Evolutionary conservation across 2,113 vertebrate genomes (phyloP).

Genomic region (Parotia lawesii): DNA sequence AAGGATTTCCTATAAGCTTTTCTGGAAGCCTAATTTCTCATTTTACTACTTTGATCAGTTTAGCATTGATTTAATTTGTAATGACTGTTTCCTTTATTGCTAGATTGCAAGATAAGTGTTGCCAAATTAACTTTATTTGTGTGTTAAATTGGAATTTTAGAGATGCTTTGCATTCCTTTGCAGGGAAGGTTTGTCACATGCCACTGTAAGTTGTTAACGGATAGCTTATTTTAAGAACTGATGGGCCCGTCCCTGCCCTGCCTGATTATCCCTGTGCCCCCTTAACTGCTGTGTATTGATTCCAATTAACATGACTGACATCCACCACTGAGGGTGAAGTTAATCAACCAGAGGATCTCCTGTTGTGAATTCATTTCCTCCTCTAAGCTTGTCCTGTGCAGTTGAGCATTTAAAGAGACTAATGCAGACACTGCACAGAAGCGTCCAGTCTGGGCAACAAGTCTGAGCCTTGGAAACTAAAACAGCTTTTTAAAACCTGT

Average conservation of each 20-base stretch:
- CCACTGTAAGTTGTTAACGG: slow-evolving; percentile 21
- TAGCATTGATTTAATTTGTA: slow-evolving; percentile 7
- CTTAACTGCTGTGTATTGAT: slow-evolving; percentile 71
- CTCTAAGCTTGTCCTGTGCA: slow-evolving; percentile 59
- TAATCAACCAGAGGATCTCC: slow-evolving; percentile 70
- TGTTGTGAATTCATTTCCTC: slow-evolving; percentile 77
- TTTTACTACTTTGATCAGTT: slow-evolving; percentile 10
- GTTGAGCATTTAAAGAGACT: slow-evolving; percentile 52
- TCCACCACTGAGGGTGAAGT: slow-evolving; percentile 63
- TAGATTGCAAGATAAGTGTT: slow-evolving; percentile 5
- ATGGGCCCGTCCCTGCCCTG: slow-evolving; percentile 51
- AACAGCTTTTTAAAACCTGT: background rate
- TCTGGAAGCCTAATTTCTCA: background rate
- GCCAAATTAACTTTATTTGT: slow-evolving; percentile 39
- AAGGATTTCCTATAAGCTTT: background rate
- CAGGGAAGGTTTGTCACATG: slow-evolving; percentile 7
- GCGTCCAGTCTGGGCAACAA: background rate
- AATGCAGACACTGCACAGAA: slow-evolving; percentile 7
- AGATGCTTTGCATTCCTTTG: slow-evolving; percentile 46
- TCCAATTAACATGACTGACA: slow-evolving; percentile 74
- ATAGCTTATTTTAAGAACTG: slow-evolving; percentile 42
- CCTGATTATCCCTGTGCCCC: slow-evolving; percentile 64
- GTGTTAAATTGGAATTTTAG: slow-evolving; percentile 30
- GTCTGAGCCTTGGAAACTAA: background rate
- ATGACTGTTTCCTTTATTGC: background rate